Evolutionary conservation across 1,140 invertebrate genomes (phyloP).

Genomic region (Cydia strobilella): DNA sequence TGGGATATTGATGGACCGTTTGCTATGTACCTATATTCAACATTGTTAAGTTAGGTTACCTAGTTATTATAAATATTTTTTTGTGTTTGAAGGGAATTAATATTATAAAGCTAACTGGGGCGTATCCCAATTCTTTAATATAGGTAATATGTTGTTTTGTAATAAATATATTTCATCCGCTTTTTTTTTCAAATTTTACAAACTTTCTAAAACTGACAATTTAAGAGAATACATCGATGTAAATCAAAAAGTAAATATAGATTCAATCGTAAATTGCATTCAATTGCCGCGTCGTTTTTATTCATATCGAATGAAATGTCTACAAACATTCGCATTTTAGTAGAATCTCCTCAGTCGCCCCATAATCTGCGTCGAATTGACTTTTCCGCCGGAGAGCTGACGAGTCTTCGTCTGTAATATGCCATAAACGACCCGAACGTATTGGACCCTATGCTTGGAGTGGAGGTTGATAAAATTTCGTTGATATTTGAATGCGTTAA

Average conservation of each 20-base stretch:
- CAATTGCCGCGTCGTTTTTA: constrained; percentile 40
- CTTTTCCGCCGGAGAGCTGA: constrained; percentile 69
- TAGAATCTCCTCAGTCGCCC: constrained; percentile 61
- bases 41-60: not conserved
- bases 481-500: constrained; percentile 77
- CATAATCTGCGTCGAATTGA: constrained; percentile 75
- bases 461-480: constrained; percentile 72
- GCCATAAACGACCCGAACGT: constrained; percentile 75
- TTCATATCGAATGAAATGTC: constrained; percentile 56
- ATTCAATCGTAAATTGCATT: constrained; percentile 37
- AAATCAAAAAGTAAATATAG: not conserved
- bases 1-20: constrained; percentile 23
- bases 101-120: not conserved
- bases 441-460: constrained; percentile 68
- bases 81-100: no score
- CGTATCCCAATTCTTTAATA: no score
- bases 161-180: no score
- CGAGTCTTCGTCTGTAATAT: constrained; percentile 71
- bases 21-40: not conserved
- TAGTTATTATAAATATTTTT: no score
- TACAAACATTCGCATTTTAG: constrained; percentile 63
- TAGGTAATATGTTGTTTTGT: no score
- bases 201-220: no score
- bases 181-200: no score
- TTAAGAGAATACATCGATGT: constrained; percentile 8